phyloP scores from a whole-genome alignment of 2,113 vertebrate genomes.

The Mionectes macconnelli region DNA sequence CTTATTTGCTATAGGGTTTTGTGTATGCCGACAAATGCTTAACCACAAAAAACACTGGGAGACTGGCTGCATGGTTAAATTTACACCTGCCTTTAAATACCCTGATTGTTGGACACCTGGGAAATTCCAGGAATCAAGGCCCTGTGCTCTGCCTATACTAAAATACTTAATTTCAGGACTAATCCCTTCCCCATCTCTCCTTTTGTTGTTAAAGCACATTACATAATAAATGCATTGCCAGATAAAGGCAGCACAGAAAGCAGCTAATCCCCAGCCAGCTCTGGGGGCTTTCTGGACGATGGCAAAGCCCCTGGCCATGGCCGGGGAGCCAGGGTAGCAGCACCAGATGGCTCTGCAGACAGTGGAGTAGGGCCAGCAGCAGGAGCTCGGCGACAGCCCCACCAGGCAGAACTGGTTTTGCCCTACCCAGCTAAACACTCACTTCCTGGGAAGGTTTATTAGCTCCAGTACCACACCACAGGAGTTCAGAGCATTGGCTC shows the following conservation, averaged over 20 bases:
- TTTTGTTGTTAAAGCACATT: accelerated
- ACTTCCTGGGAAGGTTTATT: background rate
- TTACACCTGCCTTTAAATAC: background rate
- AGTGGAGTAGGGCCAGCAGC: accelerated
- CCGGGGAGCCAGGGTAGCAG: background rate
- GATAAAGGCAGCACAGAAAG: accelerated
- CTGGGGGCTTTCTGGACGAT: background rate
- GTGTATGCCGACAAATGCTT: background rate
- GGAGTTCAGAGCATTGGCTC: accelerated
- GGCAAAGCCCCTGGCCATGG: background rate
- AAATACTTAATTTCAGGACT: background rate
- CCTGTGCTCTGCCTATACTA: accelerated
- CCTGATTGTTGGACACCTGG: accelerated
- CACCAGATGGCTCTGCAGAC: constrained; percentile 15
- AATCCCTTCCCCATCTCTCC: too few relatives aligned
- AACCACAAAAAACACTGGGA: background rate
- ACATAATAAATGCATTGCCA: accelerated
- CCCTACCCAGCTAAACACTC: accelerated
- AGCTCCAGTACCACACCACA: accelerated
- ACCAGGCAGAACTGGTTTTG: background rate
- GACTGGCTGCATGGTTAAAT: background rate
- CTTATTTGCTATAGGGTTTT: background rate
- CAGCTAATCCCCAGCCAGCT: background rate
- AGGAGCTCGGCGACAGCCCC: background rate
- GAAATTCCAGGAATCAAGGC: background rate